Evolutionary conservation across 2,797 vertebrate species (phyloP).

Genomic region (Loris lydekkerianus): DNA sequence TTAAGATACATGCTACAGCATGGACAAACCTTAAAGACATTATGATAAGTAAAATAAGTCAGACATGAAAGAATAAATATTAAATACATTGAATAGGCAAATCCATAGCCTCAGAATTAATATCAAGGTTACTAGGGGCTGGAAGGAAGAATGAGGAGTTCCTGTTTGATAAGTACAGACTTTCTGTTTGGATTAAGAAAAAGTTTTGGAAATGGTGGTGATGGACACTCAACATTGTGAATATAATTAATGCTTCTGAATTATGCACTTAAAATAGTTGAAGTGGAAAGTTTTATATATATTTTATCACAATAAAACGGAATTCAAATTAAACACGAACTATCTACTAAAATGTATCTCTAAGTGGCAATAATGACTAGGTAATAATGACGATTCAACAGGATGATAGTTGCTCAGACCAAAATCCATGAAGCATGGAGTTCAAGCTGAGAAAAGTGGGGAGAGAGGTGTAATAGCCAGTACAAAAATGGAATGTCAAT

Average conservation of each 20-base stretch:
- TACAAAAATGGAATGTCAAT: background rate
- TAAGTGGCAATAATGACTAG: background rate
- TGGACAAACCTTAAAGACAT: background rate
- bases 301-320: background rate
- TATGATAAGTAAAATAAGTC: background rate
- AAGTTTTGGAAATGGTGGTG: background rate
- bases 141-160: background rate
- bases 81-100: background rate
- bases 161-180: background rate
- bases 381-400: background rate
- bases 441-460: background rate
- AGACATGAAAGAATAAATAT: background rate
- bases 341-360: background rate
- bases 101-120: background rate
- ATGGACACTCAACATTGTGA: background rate
- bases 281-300: background rate
- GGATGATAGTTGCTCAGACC: background rate
- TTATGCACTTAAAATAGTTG: background rate
- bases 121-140: background rate
- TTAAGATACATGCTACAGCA: background rate
- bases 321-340: background rate
- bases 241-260: background rate
- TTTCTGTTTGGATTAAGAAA: background rate
- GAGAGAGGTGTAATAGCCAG: background rate
- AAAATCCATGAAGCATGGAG: background rate